Conservation (phyloP, 1,140 invertebrate genomes). For the Zaprionus ornatus region DNA sequence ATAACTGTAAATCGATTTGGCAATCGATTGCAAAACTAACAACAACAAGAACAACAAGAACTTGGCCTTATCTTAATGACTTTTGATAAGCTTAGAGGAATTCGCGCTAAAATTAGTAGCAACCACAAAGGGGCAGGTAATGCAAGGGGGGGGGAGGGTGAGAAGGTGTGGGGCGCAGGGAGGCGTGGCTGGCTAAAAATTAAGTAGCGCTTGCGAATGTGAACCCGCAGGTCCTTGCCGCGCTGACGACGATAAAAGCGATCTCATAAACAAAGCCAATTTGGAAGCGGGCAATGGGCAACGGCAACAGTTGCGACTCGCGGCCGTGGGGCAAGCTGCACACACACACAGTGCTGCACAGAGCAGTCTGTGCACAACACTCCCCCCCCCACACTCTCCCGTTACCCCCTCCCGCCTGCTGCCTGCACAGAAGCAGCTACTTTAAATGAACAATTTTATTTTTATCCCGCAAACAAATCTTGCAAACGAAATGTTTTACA, state of each 20-base stretch:
- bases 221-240: constrained; percentile 73
- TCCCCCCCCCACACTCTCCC: too few species aligned
- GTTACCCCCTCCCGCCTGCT: not conserved
- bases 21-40: not conserved
- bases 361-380: not conserved
- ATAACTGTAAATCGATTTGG: not conserved
- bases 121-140: not conserved
- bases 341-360: not conserved
- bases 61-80: constrained; percentile 28
- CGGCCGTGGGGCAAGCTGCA: constrained; percentile 21
- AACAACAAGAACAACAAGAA: not conserved
- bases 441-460: constrained; percentile 83
- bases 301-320: not conserved
- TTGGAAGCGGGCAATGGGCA: constrained; percentile 55
- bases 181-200: constrained; percentile 29
- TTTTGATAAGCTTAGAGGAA: constrained; percentile 44
- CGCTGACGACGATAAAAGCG: constrained; percentile 57
- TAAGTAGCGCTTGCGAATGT: constrained; percentile 75
- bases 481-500: constrained; percentile 80
- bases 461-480: constrained; percentile 84
- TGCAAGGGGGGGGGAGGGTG: not conserved
- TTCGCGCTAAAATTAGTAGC: constrained; percentile 31
- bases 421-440: constrained; percentile 78
- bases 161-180: constrained; percentile 1
- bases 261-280: constrained; percentile 81